These are phyloP conservation scores for Menidia menidia DNA, from an alignment of 2,797 vertebrate genomes.

Conservation along the genomic window DNA sequence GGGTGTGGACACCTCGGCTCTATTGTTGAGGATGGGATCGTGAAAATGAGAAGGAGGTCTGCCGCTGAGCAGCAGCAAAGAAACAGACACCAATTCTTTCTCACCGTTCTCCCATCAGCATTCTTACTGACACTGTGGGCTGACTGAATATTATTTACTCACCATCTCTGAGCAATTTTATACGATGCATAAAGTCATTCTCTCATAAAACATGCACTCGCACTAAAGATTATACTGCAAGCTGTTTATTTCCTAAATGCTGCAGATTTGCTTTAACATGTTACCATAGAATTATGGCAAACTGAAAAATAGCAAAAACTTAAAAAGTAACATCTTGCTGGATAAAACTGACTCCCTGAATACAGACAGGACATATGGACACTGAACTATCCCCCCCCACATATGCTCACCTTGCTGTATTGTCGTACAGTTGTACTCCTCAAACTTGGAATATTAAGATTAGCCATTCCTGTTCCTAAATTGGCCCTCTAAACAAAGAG, in stretches of 20 bases:
- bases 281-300: neutral
- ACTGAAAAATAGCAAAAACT: neutral
- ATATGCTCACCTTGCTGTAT: neutral
- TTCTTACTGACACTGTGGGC: neutral
- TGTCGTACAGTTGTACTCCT: neutral
- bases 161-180: neutral
- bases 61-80: no score
- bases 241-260: neutral
- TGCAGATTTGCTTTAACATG: neutral
- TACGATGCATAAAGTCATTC: neutral
- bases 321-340: neutral
- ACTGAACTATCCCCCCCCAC: neutral
- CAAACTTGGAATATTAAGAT: no score
- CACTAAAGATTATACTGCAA: neutral
- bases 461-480: neutral
- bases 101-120: no score
- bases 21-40: slow-evolving; percentile 20
- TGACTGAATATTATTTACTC: neutral
- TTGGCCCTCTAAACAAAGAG: neutral
- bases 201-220: neutral
- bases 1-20: slow-evolving; percentile 45
- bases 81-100: no score
- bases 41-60: neutral
- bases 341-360: neutral
- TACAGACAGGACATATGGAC: neutral